Evolutionary conservation across 2,113 vertebrate species (phyloP).

Genomic region (Labeo rohita): DNA sequence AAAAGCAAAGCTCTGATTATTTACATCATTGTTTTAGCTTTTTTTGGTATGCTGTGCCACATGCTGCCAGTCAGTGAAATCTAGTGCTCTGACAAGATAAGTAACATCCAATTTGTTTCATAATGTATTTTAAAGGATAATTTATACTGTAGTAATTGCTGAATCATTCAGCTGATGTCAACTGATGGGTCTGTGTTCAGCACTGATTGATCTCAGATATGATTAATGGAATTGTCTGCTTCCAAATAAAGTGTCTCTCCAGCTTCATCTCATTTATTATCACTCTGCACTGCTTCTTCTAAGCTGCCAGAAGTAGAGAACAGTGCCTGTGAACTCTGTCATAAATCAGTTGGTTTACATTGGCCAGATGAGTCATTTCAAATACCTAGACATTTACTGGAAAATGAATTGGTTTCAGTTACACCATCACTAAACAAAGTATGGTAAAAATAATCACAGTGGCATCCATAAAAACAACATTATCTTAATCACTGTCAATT

Average conservation of each 20-base stretch:
- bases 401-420: neutral
- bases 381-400: constrained; percentile 9
- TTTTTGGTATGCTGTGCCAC: constrained; percentile 21
- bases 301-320: neutral
- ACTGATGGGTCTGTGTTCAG: constrained; percentile 31
- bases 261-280: constrained; percentile 50
- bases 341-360: constrained; percentile 55
- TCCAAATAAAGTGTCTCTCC: constrained; percentile 48
- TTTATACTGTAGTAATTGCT: constrained; percentile 56
- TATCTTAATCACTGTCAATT: neutral
- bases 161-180: constrained; percentile 57
- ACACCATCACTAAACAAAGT: neutral
- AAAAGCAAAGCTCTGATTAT: neutral
- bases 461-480: constrained; percentile 9
- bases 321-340: constrained; percentile 13
- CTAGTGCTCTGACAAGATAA: constrained; percentile 55
- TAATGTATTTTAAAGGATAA: constrained; percentile 49
- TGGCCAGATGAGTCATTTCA: constrained; percentile 3
- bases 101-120: constrained; percentile 57
- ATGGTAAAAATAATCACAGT: neutral
- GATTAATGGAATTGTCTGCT: constrained; percentile 59
- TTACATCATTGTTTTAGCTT: neutral
- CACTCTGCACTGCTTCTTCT: neutral
- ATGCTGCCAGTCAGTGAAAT: neutral
- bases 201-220: constrained; percentile 55